These are phyloP conservation scores for Otus scops DNA, from an alignment of 2,797 vertebrate species.

Conservation along the genomic window DNA sequence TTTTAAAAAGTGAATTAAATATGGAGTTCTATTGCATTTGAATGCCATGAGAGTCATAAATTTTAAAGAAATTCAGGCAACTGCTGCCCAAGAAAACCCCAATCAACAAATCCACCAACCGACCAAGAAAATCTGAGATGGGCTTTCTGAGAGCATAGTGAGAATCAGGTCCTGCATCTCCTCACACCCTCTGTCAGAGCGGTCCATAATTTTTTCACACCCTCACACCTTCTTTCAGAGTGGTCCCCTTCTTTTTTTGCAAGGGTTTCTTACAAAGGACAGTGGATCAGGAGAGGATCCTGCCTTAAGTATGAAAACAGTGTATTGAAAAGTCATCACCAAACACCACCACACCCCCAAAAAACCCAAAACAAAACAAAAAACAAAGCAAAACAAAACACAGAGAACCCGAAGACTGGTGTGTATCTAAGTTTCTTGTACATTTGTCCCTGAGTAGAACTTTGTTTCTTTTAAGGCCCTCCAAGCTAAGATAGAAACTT, in stretches of 20 bases:
- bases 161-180: background rate
- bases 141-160: background rate
- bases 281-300: background rate
- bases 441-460: background rate
- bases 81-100: background rate
- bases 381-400: background rate
- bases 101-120: background rate
- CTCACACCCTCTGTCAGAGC: background rate
- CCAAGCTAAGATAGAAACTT: background rate
- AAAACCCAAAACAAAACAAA: background rate
- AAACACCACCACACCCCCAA: fast-evolving
- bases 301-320: background rate
- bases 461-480: background rate
- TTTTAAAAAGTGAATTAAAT: background rate
- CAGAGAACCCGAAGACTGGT: background rate
- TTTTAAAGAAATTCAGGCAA: background rate
- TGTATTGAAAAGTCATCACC: background rate
- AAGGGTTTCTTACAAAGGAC: background rate
- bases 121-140: background rate
- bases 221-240: background rate
- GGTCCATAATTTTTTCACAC: background rate
- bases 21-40: background rate
- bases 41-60: background rate
- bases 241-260: background rate
- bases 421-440: background rate